Conservation (phyloP, 2,113 vertebrate species). For the Narcine bancroftii region DNA sequence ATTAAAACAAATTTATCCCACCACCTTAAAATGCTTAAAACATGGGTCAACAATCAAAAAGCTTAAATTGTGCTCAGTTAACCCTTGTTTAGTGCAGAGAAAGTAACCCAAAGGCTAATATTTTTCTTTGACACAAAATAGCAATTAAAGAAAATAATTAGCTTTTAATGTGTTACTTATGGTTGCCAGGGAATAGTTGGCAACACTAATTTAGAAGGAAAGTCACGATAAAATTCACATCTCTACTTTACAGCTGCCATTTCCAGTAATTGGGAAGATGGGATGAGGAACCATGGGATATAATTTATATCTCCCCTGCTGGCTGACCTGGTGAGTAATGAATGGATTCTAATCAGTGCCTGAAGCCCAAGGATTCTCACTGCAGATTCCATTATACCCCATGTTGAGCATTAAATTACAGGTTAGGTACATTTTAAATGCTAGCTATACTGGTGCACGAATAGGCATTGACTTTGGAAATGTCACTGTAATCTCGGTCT, state of each 20-base stretch:
- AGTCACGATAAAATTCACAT: constrained; percentile 22
- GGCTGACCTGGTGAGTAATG: constrained; percentile 10
- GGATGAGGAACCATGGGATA: constrained; percentile 18
- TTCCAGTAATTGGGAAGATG: constrained; percentile 24
- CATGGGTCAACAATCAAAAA: not conserved
- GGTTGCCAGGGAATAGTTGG: not conserved
- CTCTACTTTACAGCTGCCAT: constrained; percentile 2
- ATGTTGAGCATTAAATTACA: constrained; percentile 20
- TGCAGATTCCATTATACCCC: constrained; percentile 20
- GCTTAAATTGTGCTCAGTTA: not conserved
- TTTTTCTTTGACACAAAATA: constrained; percentile 18
- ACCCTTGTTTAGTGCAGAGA: not conserved
- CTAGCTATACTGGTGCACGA: not conserved
- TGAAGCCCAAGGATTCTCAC: constrained; percentile 8
- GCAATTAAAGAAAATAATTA: constrained; percentile 35
- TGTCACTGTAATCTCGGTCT: not conserved
- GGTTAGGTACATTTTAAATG: constrained; percentile 16
- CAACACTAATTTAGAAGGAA: constrained; percentile 23
- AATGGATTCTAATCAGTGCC: not conserved
- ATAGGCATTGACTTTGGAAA: not conserved
- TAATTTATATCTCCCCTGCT: constrained; percentile 24
- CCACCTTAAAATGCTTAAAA: not conserved
- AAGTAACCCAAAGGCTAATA: not conserved
- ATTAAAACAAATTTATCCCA: constrained; percentile 10
- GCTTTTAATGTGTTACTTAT: constrained; percentile 25